phyloP scores from a whole-genome alignment of 1,140 invertebrate species.

The Brachionus calyciflorus region DNA sequence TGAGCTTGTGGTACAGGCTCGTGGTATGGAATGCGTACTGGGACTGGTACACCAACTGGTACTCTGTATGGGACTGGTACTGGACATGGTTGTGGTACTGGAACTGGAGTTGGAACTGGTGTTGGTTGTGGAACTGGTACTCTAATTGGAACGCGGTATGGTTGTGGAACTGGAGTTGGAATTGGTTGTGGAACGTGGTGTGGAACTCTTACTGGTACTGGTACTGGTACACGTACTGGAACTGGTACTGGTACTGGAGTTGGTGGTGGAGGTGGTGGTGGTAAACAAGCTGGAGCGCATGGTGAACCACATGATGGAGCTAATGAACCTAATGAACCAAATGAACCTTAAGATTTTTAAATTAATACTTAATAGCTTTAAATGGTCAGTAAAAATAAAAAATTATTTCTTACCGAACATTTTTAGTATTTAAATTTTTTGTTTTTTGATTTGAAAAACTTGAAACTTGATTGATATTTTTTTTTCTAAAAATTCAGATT shows the following conservation, averaged over 20 bases:
- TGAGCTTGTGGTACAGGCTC: slow-evolving; percentile 23
- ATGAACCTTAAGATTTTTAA: not conserved
- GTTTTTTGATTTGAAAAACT: too few relatives aligned
- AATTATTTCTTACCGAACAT: too few relatives aligned
- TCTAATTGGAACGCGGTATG: not conserved
- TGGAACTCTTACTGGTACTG: slow-evolving; percentile 1
- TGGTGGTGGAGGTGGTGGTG: not conserved
- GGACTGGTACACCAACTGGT: not conserved
- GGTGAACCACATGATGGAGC: not conserved
- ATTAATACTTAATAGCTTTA: not conserved
- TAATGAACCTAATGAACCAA: too few relatives aligned
- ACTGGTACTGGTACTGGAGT: slow-evolving; percentile 11
- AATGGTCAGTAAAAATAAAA: too few relatives aligned
- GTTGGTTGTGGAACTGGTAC: slow-evolving; percentile 18
- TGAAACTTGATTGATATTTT: too few relatives aligned
- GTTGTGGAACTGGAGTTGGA: slow-evolving; percentile 3
- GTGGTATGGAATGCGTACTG: not conserved
- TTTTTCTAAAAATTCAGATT: too few relatives aligned
- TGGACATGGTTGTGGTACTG: too few relatives aligned
- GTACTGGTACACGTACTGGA: not conserved
- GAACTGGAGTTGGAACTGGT: too few relatives aligned
- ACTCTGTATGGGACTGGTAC: slow-evolving; percentile 8
- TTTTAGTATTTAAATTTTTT: too few relatives aligned
- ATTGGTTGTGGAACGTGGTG: slow-evolving; percentile 14
- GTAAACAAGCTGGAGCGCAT: too few relatives aligned